Evolutionary conservation across 2,797 vertebrate genomes (phyloP), one percentile per base, ranked within the genome.

Genomic region (Pelochelys cantorii): DNA sequence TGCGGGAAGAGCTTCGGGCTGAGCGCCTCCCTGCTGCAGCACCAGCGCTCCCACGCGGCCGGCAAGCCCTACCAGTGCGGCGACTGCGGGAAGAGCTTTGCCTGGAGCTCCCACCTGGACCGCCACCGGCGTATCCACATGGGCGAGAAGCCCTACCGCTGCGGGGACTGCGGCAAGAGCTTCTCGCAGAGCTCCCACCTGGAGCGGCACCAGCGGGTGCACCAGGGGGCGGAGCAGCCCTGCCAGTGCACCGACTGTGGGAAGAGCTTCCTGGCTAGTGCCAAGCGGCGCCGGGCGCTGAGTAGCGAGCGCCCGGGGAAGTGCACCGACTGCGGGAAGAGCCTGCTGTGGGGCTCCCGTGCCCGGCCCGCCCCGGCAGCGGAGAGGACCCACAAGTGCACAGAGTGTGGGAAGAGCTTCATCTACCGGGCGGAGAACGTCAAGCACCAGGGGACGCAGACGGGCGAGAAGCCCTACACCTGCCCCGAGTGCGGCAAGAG

Each of bases 331-430:
- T 98, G 98, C 0, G 98, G 98, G 0, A 95, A 98, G 89, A 97
- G 98, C 2, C 99, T 98, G 0, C 97, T 98, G 31, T 98, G 98
- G 97, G 97, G 97, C 0, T 98, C 98, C 29, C 98, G 98, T 1
- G 97, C 98, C 93, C 98, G 98, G 93, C 97, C 97, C 31, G 89
- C 79, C 23, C 93, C 42, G 92, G 96, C 89, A 0, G 97, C 5
- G n/a, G 97, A 25, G 93, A 95, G 94, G 97, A 96, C 95, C 81
- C 96, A 95, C 59, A 91, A 92, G 34, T 98, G 97, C 78, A 91
- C 96, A 1, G 97, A 98, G 53, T 97, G 97, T 0, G 97, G 97
- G 82, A 97, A 97, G 88, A 96, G 93, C 6, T 95, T 97, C 87
- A 88, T 94, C 5, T 86, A 93, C 18, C 94, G 97, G 1, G 92